Base-by-base conservation (phyloP, 2,113 vertebrate species). In the Kryptolebias marmoratus region DNA sequence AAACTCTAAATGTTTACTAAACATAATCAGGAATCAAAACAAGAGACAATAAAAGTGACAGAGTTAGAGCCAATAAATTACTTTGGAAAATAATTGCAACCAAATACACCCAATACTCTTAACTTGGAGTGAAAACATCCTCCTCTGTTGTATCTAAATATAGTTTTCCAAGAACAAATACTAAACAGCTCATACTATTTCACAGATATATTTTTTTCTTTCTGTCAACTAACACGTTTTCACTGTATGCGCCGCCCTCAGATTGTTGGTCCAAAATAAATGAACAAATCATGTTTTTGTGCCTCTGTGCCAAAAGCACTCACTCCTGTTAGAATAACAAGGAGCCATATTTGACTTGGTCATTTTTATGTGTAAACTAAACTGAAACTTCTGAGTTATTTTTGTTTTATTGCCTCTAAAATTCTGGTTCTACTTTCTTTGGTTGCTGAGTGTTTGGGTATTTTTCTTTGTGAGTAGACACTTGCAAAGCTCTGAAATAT, bases 81-180 rank as follows among this genome's bases (percentile, higher is more conserved):
- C 65, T 82, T 73, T 67, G 73, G 67, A 58, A 67, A 80, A 77
- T 86, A 87, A 92, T 86, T 88, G 78, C 62, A 36, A 36, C 36
- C 22, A 22, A 22, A 22, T 22, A 22, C 22, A 22, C 22, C 22
- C 22, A 22, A 22, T 22, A 22, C 22, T 22, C 22, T 22, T 36
- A 4, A 3, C 36, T 36, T 36, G 36, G 7, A 36, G 3, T 36
- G 76, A 83, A 72, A 18, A 75, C 63, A 50, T 60, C 60, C 50
- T 58, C 11, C 55, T 65, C 47, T 77, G 84, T 71, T 82, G 77
- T 71, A 64, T 73, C 72, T 77, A 87, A 83, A 73, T 65, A 82
- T 52, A 57, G 69, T 79, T 76, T 86, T 84, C 79, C 71, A 84
- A 77, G 75, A 87, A 90, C 71, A 88, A 82, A 85, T 61, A 1